A percentile compares a stretch with the other conserved stretches of the same genome.
These are phyloP conservation scores for Bhutanitis thaidina DNA, from an alignment of 2,888 invertebrate species.

Conservation along the genomic window DNA sequence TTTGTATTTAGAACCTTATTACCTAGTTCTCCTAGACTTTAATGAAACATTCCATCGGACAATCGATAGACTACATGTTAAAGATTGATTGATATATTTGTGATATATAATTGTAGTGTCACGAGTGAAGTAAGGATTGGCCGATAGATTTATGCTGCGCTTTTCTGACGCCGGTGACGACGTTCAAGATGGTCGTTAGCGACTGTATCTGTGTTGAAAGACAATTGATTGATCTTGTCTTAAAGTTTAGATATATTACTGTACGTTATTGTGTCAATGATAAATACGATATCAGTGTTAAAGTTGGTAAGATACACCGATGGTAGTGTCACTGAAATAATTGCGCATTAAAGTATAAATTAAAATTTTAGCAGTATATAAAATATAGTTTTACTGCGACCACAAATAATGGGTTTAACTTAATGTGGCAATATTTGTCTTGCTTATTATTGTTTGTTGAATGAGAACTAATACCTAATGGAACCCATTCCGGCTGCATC, in stretches of 20 bases:
- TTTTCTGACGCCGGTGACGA: conserved; percentile 33
- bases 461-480: conserved; percentile 8
- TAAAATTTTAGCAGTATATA: no score
- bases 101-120: conserved; percentile 60
- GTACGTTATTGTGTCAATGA: conserved; percentile 1
- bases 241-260: conserved; percentile 12
- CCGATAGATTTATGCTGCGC: conserved; percentile 47
- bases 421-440: not conserved
- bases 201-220: conserved; percentile 12
- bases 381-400: conserved; percentile 3
- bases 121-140: conserved; percentile 45
- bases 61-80: conserved; percentile 19
- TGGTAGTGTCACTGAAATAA: no score
- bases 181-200: conserved; percentile 13
- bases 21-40: no score
- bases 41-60: not conserved
- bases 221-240: conserved; percentile 20
- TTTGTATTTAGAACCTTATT: no score
- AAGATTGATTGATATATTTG: conserved; percentile 63
- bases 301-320: not conserved
- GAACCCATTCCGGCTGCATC: conserved; percentile 13
- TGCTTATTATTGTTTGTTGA: conserved; percentile 12
- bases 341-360: no score
- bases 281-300: not conserved
- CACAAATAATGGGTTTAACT: conserved; percentile 5